Percentiles rank a stretch among this genome's conserved stretches.
Evolutionary conservation across 2,888 invertebrate species (phyloP).

Genomic region (Diabrotica balteata): DNA sequence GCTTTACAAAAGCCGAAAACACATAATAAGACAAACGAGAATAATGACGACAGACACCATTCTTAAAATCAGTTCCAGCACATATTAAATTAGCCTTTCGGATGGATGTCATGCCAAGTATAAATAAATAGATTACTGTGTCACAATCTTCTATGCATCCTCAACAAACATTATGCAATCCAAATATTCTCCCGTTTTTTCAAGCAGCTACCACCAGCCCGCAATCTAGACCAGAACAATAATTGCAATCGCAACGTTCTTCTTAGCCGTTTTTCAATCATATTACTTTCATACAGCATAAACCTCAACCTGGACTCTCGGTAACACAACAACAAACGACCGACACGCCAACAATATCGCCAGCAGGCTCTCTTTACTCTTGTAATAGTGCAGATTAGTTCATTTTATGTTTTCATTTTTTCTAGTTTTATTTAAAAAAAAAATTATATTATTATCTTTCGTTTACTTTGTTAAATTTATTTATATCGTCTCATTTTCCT

Average conservation of each 20-base stretch:
- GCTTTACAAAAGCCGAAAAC: slow-evolving; percentile 25
- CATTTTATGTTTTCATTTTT: no score
- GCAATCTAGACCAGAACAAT: no score
- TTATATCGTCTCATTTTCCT: no score
- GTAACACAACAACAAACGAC: no score
- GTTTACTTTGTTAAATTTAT: no score
- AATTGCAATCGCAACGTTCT: no score
- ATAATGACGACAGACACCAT: slow-evolving; percentile 24
- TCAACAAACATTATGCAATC: neutral
- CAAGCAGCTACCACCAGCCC: neutral
- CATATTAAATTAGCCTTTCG: slow-evolving; percentile 18
- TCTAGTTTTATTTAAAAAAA: no score
- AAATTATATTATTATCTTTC: no score
- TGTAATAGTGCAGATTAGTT: no score
- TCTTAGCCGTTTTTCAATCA: no score
- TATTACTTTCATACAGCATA: slow-evolving; percentile 1
- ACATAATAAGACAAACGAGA: slow-evolving; percentile 5
- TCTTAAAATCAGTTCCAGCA: slow-evolving; percentile 20
- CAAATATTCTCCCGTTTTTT: neutral
- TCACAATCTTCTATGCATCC: neutral
- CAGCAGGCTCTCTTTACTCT: no score
- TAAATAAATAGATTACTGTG: slow-evolving; percentile 16
- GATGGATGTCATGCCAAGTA: slow-evolving; percentile 15
- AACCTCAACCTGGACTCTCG: no score
- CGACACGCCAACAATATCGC: slow-evolving; percentile 16